These are phyloP conservation scores for Falco biarmicus DNA, from an alignment of 2,797 vertebrate genomes.

Conservation along the genomic window DNA sequence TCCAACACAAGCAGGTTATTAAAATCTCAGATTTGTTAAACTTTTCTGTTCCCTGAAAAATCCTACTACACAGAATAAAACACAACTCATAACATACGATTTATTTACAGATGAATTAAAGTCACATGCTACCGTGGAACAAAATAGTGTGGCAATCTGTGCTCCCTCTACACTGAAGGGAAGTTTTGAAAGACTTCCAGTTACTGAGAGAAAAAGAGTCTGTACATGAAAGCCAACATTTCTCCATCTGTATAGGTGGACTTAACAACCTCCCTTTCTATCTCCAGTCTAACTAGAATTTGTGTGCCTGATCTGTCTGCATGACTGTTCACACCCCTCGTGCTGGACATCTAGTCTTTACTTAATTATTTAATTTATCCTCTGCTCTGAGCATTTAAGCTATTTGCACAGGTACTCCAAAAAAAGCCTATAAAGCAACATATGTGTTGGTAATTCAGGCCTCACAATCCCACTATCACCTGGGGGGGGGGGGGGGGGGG, in stretches of 20 bases:
- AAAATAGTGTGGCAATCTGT: background rate
- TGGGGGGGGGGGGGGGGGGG: too few species aligned
- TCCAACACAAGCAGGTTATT: background rate
- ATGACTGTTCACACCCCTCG: background rate
- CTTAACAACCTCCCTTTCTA: background rate
- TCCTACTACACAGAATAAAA: background rate
- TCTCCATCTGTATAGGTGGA: background rate
- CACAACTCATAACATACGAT: background rate
- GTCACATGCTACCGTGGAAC: background rate
- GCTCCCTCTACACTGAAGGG: background rate
- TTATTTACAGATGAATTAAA: background rate
- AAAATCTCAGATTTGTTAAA: background rate
- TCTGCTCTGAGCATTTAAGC: background rate
- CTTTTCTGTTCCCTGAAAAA: background rate
- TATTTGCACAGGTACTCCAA: background rate
- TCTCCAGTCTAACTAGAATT: background rate
- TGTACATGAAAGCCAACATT: background rate
- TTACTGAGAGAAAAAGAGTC: background rate
- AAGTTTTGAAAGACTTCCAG: background rate
- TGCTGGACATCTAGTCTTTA: background rate
- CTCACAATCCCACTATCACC: background rate
- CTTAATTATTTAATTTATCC: background rate
- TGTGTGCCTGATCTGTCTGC: background rate
- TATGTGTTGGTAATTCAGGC: background rate
- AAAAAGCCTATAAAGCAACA: background rate